A percentile compares a stretch with the other conserved stretches of the same genome.
Evolutionary conservation across 2,113 vertebrate genomes (phyloP).

Genomic region (Corynorhinus townsendii): DNA sequence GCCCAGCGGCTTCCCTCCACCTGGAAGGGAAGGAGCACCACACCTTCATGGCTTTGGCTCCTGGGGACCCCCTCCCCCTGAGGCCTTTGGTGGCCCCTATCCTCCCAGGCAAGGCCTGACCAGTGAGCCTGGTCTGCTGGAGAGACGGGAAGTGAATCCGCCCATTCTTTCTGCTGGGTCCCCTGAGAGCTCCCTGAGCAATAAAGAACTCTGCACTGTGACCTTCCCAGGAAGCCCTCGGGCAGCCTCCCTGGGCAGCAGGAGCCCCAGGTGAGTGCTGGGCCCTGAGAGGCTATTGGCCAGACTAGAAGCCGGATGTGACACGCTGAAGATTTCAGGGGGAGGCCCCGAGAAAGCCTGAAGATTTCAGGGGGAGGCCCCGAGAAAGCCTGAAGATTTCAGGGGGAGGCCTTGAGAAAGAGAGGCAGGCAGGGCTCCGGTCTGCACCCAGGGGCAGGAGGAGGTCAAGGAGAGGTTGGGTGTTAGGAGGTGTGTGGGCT

Average conservation of each 20-base stretch:
- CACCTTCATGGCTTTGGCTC: not conserved
- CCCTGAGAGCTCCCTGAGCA: not conserved
- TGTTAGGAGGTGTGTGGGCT: too few relatives aligned
- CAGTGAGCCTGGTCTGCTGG: not conserved
- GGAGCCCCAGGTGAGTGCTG: not conserved
- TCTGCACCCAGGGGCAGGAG: not conserved
- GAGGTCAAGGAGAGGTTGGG: rapidly evolving
- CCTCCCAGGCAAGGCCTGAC: not conserved
- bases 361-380: not conserved
- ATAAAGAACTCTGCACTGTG: not conserved
- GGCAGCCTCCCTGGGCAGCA: not conserved
- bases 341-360: too few relatives aligned
- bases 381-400: not conserved
- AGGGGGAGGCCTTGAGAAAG: not conserved
- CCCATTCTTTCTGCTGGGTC: not conserved
- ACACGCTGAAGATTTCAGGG: not conserved
- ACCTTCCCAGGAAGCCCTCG: rapidly evolving
- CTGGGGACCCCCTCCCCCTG: not conserved
- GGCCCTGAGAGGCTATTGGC: not conserved
- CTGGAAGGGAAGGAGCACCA: not conserved
- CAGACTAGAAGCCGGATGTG: not conserved
- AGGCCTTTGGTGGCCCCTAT: not conserved
- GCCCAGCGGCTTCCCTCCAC: not conserved
- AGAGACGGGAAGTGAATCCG: not conserved
- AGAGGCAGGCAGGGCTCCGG: too few relatives aligned